Evolutionary conservation across 2,113 vertebrate species (phyloP).

Genomic region (Zingel zingel): DNA sequence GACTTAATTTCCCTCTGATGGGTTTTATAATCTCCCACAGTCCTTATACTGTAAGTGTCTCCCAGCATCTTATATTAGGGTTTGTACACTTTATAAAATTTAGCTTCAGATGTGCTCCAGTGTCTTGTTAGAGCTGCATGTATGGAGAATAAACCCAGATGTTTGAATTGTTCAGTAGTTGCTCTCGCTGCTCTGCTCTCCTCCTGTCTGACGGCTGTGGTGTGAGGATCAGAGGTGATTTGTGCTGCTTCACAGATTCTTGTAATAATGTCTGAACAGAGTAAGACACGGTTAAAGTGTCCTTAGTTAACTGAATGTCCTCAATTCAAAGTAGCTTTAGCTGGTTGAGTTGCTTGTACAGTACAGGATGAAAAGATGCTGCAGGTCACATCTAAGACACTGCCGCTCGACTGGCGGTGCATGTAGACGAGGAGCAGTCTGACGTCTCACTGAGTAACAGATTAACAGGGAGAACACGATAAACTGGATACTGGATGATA

Average conservation of each 20-base stretch:
- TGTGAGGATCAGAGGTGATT: slow-evolving; percentile 33
- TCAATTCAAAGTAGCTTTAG: slow-evolving; percentile 5
- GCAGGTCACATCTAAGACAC: not conserved
- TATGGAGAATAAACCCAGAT: slow-evolving; percentile 17
- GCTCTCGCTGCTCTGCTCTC: slow-evolving; percentile 1
- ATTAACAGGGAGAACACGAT: too few species aligned
- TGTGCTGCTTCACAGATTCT: slow-evolving; percentile 31
- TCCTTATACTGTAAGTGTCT: not conserved
- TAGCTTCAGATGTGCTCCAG: not conserved
- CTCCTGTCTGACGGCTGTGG: not conserved
- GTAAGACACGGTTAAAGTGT: not conserved
- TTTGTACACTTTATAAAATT: not conserved
- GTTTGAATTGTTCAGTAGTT: not conserved
- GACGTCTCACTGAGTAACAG: too few species aligned
- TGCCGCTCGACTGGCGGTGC: too few species aligned
- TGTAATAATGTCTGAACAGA: slow-evolving; percentile 25
- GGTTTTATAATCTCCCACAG: not conserved
- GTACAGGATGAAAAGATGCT: not conserved
- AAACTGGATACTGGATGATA: too few species aligned
- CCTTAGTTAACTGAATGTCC: not conserved
- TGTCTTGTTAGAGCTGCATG: slow-evolving; percentile 26
- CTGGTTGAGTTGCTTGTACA: not conserved
- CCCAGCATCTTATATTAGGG: not conserved
- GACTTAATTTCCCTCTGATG: too few species aligned
- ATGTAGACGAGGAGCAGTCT: too few species aligned